Base-by-base conservation (phyloP, 2,888 invertebrate genomes). In the Tenthredo distinguenda region DNA sequence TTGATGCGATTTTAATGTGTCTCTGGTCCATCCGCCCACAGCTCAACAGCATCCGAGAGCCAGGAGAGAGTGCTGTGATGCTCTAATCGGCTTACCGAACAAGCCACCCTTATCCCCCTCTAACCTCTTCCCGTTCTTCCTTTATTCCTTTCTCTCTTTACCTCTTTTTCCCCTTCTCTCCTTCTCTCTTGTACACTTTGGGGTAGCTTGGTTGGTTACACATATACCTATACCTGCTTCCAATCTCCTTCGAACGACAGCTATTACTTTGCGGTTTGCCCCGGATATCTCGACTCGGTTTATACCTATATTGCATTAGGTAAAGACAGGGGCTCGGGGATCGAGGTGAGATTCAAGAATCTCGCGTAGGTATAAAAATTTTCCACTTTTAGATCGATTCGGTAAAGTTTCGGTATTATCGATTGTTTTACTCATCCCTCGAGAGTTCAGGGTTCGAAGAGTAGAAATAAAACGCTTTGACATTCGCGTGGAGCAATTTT, bases 1-100 rank as follows among this genome's bases (percentile, higher is more conserved):
- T 93, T 93, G 86, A 93, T 91, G 91, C 91, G 93, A 93, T 93
- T 93, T 93, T 93, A 93, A 93, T 93, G 93, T 92, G 93, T 93
- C 93, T 91, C 92, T 90, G 90, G 89, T 90, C 88, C 89, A 88
- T 89, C 87, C 87, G 88, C 88, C 85, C 84, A 85, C 88, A 72
- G 86, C 86, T 85, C 68, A 81, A 65, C 84, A 82, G 86, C 85
- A 83, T 47, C 82, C 79, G 55, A 50, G 68, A 83, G 68, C 65
- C 58, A 43, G 50, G 15, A 85, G 86, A 85, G 86, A 86, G 87
- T 81, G 90, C 92, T 87, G 90, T 91, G 91, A 91, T 91, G 92
- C 91, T 90, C 89, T 93, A 93, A 93, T 93, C 93, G 92, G 93
- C 93, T 93, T 93, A 93, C 91, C 86, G 89, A 90, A 90, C 91